Evolutionary conservation across 2,888 invertebrate genomes (phyloP), one percentile per base, ranked within the genome.

Genomic region (Apotomis turbidana): DNA sequence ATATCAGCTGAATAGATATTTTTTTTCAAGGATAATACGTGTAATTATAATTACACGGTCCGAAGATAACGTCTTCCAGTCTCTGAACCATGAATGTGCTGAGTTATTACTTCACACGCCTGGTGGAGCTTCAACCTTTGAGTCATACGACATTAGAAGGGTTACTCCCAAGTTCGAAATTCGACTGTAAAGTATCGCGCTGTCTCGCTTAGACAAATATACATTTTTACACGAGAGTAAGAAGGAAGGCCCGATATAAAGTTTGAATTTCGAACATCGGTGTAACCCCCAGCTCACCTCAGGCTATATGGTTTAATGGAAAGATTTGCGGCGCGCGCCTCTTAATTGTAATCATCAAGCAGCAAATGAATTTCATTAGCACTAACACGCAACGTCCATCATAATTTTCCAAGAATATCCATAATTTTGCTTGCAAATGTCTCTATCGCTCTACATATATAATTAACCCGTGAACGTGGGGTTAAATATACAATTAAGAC

Each of bases 261-360:
- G 27, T 27, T 27, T 27, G 27, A 27, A 27, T 27, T 27, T 27
- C 27, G 27, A 27, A 27, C 27, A 27, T 27, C 27, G 27, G 27
- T 27, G 27, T 27, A 27, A 27, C 27, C 27, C 27, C 27, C 27
- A 63, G 62, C 67, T 73, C 74, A 74, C 82, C 80, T 73, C 76
- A 70, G 81, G 84, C 81, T 74, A 76, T 74, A 76, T 70, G 68
- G 75, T 80, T 79, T 78, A 55, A 67, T 68, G 67, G 51, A 41
- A 80, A 76, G 75, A 77, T 77, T 76, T 78, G 77, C 72, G 77
- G 76, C 79, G 76, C 78, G 78, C 79, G 76, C 78, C 75, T 78
- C 74, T 68, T 80, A 81, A 81, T 81, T 76, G 80, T 78, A 73
- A 80, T 82, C 80, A 87, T 87, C 87, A 85, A 78, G 76, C 79